Evolutionary conservation across 1,140 invertebrate genomes (phyloP).

Genomic region (Apolygus lucorum): DNA sequence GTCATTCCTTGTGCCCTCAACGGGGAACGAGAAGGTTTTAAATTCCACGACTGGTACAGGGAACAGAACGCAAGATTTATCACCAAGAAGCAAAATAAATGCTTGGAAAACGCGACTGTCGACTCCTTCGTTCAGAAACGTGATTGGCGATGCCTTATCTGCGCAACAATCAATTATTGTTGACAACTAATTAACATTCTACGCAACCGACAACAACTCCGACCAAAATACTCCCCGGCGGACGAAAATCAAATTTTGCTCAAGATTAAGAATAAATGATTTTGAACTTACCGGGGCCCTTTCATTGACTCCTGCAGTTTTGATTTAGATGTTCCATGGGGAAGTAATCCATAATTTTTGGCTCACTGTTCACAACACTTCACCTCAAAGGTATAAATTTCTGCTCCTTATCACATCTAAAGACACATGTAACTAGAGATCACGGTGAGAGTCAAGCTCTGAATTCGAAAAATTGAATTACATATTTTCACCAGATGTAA

Average conservation of each 20-base stretch:
- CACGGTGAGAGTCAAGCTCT: too few species aligned
- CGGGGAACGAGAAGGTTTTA: too few species aligned
- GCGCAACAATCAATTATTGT: not conserved
- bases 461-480: too few species aligned
- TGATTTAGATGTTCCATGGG: not conserved
- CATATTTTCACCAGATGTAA: not conserved
- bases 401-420: not conserved
- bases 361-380: not conserved
- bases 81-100: too few species aligned
- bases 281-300: not conserved
- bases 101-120: too few species aligned
- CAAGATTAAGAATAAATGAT: not conserved
- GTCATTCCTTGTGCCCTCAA: not conserved
- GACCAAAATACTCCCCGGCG: too few species aligned
- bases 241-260: not conserved
- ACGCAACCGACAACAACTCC: too few species aligned
- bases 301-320: not conserved
- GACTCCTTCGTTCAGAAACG: not conserved
- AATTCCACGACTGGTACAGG: too few species aligned
- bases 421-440: not conserved
- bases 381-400: not conserved
- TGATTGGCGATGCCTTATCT: not conserved
- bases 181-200: too few species aligned
- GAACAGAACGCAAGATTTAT: too few species aligned
- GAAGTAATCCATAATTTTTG: conserved; percentile 10